Evolutionary conservation across 2,113 vertebrate genomes (phyloP), one percentile per base, ranked within the genome.

Genomic region (Aramus guarauna): DNA sequence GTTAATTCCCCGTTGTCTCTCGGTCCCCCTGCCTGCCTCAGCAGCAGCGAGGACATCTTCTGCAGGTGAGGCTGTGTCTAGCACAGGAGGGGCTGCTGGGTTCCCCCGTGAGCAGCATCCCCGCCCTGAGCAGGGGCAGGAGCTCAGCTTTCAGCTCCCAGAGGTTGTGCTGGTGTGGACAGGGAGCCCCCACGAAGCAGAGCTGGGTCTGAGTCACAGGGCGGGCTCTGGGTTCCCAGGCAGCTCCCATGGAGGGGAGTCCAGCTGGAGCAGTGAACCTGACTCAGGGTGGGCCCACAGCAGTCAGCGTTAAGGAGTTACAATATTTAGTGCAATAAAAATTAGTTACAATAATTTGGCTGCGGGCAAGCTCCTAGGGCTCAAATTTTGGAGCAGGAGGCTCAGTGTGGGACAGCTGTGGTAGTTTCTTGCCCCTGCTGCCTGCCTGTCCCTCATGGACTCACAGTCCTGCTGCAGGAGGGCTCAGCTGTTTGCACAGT

Each of bases 151-250:
- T 22, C 1, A 5, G 37, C 36, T 81, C 16, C 48, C 14, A 3
- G 3, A 16, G 59, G 19, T 2, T 9, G 29, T 43, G 64, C 32
- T 30, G 3, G 17, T 1, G 5, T 8, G 77, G 56, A 48, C 66
- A 23, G 6, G 66, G 15, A 66, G 48, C n/a, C 39, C 23, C 29
- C 0, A 0, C 0, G 2, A 30, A 24, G 55, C 9, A 0, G 27
- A 20, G 68, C 5, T 4, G 73, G 55, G 69, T 32, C 52, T 0
- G 1, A 32, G 77, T 15, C 36, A 4, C 12, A 8, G 64, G 27
- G 12, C 16, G 64, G 15, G 32, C 0, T 1, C 72, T 1, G 34
- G 21, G 26, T 5, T 16, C 37, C 30, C 62, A 12, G n/a, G n/a
- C 87, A 41, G 77, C 67, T 64, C 15, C 26, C 0, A 1, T 1